Percentiles rank a stretch among this genome's conserved stretches.
Evolutionary conservation across 2,888 invertebrate species (phyloP).

Genomic region (Agapetus fuscipes): DNA sequence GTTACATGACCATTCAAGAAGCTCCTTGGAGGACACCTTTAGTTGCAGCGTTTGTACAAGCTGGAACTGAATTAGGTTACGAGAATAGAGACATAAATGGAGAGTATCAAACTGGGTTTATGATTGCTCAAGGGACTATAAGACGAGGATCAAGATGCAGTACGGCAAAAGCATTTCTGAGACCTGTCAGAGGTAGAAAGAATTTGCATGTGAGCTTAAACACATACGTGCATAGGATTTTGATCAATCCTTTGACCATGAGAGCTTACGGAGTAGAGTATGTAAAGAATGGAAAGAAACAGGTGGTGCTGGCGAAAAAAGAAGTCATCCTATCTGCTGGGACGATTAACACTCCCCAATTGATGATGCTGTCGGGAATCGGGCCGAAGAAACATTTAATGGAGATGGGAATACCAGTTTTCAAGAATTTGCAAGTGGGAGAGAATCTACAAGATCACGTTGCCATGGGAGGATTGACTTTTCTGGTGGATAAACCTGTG

Average conservation of each 20-base stretch:
- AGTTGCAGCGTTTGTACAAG: slow-evolving; percentile 73
- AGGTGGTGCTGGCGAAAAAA: slow-evolving; percentile 62
- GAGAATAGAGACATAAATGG: slow-evolving; percentile 77
- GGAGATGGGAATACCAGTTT: slow-evolving; percentile 59
- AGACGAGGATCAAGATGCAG: slow-evolving; percentile 72
- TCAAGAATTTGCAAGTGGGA: slow-evolving; percentile 68
- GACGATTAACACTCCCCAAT: slow-evolving; percentile 83
- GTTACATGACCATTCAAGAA: slow-evolving; percentile 70
- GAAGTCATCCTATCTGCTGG: slow-evolving; percentile 86
- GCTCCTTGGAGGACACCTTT: slow-evolving; percentile 77
- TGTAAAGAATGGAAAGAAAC: slow-evolving; percentile 58
- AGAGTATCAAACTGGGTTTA: slow-evolving; percentile 67
- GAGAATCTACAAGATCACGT: slow-evolving; percentile 84
- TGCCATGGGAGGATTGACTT: slow-evolving; percentile 74
- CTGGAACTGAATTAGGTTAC: slow-evolving; percentile 74
- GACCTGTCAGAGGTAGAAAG: slow-evolving; percentile 62
- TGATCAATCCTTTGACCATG: slow-evolving; percentile 65
- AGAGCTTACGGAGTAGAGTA: slow-evolving; percentile 75
- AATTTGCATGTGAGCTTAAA: slow-evolving; percentile 77
- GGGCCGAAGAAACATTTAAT: slow-evolving; percentile 62
- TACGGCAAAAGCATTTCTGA: slow-evolving; percentile 78
- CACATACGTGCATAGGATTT: slow-evolving; percentile 64
- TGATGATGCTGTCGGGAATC: slow-evolving; percentile 84
- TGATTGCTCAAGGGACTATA: slow-evolving; percentile 76
- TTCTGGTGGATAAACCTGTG: slow-evolving; percentile 73